phyloP scores from a whole-genome alignment of 2,888 invertebrate genomes.

The Lasioglossum vierecki region DNA sequence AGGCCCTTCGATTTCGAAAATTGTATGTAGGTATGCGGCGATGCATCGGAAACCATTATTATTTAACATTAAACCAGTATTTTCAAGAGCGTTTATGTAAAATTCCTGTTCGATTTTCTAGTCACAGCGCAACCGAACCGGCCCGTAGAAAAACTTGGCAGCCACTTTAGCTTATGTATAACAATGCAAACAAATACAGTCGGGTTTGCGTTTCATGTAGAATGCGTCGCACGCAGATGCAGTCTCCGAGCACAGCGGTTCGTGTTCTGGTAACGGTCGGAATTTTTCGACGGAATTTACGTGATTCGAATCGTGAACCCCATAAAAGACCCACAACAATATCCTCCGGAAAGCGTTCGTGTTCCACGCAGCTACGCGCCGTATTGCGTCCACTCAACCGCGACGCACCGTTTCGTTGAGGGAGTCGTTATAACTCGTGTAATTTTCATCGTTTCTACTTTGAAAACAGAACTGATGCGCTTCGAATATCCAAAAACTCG shows the following conservation, averaged over 20 bases:
- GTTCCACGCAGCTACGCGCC: background rate
- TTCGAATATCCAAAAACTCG: background rate
- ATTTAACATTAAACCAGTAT: too few relatives aligned
- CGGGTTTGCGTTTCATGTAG: constrained; percentile 29
- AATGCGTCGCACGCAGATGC: constrained; percentile 39
- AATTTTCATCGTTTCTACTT: background rate
- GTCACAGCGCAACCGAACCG: background rate
- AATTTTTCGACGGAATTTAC: constrained; percentile 64
- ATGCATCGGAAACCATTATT: too few relatives aligned
- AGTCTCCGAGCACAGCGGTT: constrained; percentile 29
- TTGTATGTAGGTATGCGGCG: too few relatives aligned
- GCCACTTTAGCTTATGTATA: background rate
- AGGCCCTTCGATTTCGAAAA: too few relatives aligned
- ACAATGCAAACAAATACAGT: constrained; percentile 10
- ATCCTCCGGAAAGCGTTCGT: constrained; percentile 21
- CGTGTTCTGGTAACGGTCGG: constrained; percentile 43
- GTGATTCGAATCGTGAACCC: constrained; percentile 64
- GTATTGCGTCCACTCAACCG: background rate
- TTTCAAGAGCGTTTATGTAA: background rate
- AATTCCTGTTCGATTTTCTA: background rate
- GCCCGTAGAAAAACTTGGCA: background rate
- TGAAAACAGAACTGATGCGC: background rate
- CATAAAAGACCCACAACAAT: constrained; percentile 45
- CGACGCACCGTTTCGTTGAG: background rate
- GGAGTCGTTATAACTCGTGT: background rate